phyloP scores from a whole-genome alignment of 2,113 vertebrate genomes.

The Pseudopodoces humilis region DNA sequence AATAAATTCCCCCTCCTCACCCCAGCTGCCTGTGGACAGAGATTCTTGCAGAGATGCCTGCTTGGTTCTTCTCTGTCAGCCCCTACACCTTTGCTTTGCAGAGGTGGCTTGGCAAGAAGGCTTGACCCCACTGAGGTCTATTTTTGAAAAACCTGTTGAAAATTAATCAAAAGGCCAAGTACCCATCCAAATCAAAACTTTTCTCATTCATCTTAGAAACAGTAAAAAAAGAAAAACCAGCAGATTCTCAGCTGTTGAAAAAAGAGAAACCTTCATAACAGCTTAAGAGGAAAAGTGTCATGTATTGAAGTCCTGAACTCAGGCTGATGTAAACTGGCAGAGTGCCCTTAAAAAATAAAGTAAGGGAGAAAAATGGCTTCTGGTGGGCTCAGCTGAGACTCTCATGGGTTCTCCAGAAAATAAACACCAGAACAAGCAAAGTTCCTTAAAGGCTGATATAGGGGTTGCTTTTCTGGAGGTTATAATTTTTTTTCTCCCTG shows the following conservation, averaged over 20 bases:
- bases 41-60: neutral
- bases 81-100: neutral
- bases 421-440: neutral
- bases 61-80: neutral
- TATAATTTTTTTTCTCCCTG: neutral
- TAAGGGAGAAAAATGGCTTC: neutral
- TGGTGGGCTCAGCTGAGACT: neutral
- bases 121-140: neutral
- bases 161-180: neutral
- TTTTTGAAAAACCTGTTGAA: neutral
- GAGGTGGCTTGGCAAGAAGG: neutral
- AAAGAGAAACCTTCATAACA: neutral
- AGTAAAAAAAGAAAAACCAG: neutral
- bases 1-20: neutral
- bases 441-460: slow-evolving; percentile 21
- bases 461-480: neutral
- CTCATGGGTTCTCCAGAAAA: neutral
- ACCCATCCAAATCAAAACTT: neutral
- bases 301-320: neutral
- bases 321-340: neutral
- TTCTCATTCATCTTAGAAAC: neutral
- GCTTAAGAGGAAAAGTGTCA: neutral
- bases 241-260: neutral
- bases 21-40: neutral
- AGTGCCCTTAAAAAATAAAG: slow-evolving; percentile 7